Evolutionary conservation across 2,113 vertebrate genomes (phyloP).

Genomic region (Protobothrops flavoviridis): DNA sequence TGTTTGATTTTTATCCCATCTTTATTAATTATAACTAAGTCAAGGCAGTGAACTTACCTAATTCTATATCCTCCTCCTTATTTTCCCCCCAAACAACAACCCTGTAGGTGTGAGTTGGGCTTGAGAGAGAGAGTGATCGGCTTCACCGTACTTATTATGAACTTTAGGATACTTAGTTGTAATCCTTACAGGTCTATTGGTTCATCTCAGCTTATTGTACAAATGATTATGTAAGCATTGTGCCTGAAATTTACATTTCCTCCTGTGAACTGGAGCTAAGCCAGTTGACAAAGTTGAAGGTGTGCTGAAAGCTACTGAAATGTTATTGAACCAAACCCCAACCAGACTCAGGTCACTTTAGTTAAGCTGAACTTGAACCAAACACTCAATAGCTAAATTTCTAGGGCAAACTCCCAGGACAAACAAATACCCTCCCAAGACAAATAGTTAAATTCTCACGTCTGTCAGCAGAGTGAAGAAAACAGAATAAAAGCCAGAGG

Average conservation of each 20-base stretch:
- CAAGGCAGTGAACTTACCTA: neutral
- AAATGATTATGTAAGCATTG: neutral
- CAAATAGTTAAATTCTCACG: neutral
- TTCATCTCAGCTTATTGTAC: neutral
- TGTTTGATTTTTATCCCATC: neutral
- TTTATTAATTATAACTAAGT: neutral
- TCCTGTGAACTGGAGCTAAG: neutral
- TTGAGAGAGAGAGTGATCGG: neutral
- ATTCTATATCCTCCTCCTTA: neutral
- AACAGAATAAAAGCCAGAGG: neutral
- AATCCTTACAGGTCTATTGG: neutral
- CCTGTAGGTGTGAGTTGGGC: neutral
- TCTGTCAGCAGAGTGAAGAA: neutral
- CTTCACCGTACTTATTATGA: neutral
- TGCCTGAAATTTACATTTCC: neutral
- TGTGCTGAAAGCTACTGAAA: neutral
- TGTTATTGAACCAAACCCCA: too few species aligned
- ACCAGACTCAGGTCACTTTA: neutral
- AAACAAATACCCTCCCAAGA: neutral
- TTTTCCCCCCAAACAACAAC: neutral
- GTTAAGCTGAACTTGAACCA: neutral
- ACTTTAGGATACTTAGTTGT: neutral
- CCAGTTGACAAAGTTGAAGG: neutral
- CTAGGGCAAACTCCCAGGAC: neutral
- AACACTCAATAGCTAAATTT: neutral